A percentile compares a stretch with the other conserved stretches of the same genome.
phyloP scores from a whole-genome alignment of 1,140 invertebrate species.

The Aporrectodea caliginosa region DNA sequence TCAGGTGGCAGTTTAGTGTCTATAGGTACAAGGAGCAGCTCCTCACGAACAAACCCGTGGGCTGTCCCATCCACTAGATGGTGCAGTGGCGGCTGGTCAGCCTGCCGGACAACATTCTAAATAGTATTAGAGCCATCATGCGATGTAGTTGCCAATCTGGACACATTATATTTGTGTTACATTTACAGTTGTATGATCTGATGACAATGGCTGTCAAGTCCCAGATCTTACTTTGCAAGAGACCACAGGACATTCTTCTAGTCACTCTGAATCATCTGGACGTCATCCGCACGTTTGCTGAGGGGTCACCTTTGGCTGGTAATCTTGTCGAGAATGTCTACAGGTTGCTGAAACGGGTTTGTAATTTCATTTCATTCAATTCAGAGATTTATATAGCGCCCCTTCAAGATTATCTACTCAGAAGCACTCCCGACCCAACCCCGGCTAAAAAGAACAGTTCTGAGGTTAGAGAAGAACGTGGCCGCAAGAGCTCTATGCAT shows the following conservation, averaged over 20 bases:
- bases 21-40: no score
- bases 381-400: not conserved
- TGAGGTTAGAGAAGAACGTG: no score
- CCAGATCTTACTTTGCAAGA: slow-evolving; percentile 67
- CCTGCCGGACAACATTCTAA: no score
- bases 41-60: no score
- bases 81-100: no score
- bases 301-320: not conserved
- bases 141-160: not conserved
- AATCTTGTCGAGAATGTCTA: not conserved
- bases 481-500: not conserved
- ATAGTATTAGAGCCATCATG: not conserved
- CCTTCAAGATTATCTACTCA: not conserved
- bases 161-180: slow-evolving; percentile 8
- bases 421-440: no score
- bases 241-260: slow-evolving; percentile 72
- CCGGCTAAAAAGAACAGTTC: no score
- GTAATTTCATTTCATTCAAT: not conserved
- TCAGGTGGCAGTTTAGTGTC: no score
- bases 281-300: slow-evolving; percentile 65
- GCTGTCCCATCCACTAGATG: no score
- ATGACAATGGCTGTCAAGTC: slow-evolving; percentile 94
- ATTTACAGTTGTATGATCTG: slow-evolving; percentile 74
- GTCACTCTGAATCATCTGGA: slow-evolving; percentile 84
- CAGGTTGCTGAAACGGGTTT: slow-evolving; percentile 1